A percentile compares a stretch with the other conserved stretches of the same genome.
phyloP scores from a whole-genome alignment of 1,140 invertebrate genomes.

The Oscheius sp. region DNA sequence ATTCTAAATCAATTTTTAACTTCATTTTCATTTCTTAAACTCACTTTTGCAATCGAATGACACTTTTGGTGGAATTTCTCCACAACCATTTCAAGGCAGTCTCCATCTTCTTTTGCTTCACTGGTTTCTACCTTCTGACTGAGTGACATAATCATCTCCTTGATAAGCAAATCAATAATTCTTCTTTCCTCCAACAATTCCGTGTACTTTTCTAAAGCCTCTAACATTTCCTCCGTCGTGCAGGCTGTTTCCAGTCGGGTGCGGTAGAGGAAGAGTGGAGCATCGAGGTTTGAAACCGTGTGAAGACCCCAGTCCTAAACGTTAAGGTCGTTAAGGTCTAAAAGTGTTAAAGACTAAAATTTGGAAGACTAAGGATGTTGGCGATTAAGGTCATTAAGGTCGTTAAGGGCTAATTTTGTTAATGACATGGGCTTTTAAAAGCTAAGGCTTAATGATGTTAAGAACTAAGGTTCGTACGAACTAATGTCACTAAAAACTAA shows the following conservation, averaged over 20 bases:
- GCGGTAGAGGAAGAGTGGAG: background rate
- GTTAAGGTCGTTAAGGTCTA: background rate
- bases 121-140: background rate
- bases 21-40: background rate
- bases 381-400: too few relatives aligned
- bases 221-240: background rate
- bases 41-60: background rate
- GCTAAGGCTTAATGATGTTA: too few relatives aligned
- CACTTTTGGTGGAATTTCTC: background rate
- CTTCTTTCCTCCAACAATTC: background rate
- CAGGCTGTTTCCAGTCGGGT: background rate
- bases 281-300: background rate
- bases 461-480: too few relatives aligned
- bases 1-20: background rate
- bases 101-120: background rate
- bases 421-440: too few relatives aligned
- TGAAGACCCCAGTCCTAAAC: background rate
- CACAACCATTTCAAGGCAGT: background rate
- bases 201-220: background rate
- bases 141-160: background rate
- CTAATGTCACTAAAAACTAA: too few relatives aligned
- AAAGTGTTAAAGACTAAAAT: background rate
- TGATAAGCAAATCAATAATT: background rate
- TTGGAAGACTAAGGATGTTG: too few relatives aligned
- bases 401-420: too few relatives aligned